Percentiles rank a stretch among this genome's conserved stretches.
These are phyloP conservation scores for Gorsachius goisagi DNA, from an alignment of 2,113 vertebrate species.

Conservation along the genomic window DNA sequence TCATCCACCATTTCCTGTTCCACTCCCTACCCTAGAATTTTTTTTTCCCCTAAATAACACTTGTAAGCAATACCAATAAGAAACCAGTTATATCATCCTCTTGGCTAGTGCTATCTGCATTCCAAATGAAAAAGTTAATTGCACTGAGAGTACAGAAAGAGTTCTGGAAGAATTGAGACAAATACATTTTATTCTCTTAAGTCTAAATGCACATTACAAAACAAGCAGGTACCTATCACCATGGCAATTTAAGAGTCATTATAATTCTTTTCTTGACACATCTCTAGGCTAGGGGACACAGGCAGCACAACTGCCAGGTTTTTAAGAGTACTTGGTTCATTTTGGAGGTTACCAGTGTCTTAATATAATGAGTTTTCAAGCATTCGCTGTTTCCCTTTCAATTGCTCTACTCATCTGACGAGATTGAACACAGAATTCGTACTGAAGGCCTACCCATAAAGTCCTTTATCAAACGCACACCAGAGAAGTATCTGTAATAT, in stretches of 20 bases:
- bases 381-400: neutral
- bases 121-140: neutral
- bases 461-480: neutral
- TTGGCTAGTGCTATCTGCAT: neutral
- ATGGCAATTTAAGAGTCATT: neutral
- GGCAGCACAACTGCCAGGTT: neutral
- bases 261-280: neutral
- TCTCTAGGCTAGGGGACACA: neutral
- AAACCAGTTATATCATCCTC: neutral
- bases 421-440: neutral
- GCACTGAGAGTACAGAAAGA: neutral
- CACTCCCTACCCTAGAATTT: neutral
- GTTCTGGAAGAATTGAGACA: neutral
- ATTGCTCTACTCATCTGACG: neutral
- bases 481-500: neutral
- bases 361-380: neutral
- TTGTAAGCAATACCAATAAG: neutral
- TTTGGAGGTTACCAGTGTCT: neutral
- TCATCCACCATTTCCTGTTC: conserved; percentile 5
- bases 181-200: neutral
- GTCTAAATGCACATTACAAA: neutral
- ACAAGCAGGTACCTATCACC: neutral
- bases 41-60: neutral
- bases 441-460: neutral
- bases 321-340: neutral